Evolutionary conservation across 2,113 vertebrate species (phyloP).

Genomic region (Charadrius vociferus): DNA sequence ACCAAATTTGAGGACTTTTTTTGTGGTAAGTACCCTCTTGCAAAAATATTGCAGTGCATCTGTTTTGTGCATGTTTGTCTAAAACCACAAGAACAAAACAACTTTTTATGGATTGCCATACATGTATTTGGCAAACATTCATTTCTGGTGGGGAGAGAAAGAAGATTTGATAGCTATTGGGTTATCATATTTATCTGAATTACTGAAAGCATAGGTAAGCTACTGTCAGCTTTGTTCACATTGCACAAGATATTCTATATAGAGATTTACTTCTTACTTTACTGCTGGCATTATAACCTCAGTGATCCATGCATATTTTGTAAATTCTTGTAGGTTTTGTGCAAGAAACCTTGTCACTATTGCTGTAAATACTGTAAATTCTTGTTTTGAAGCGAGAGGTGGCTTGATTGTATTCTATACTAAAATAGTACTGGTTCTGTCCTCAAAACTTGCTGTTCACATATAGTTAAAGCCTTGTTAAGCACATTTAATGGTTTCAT

Average conservation of each 20-base stretch:
- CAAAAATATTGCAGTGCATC: not conserved
- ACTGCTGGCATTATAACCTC: not conserved
- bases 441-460: not conserved
- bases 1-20: not conserved
- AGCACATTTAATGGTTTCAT: not conserved
- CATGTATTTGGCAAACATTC: not conserved
- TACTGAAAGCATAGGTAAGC: not conserved
- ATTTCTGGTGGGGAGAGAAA: not conserved
- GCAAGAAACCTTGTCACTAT: not conserved
- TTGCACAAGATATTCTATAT: not conserved
- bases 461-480: not conserved
- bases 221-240: not conserved
- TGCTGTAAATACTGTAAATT: not conserved
- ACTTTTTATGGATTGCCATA: not conserved
- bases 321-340: not conserved
- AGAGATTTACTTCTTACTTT: not conserved
- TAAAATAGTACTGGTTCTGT: not conserved
- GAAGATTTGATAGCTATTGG: not conserved
- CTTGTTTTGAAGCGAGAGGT: conserved; percentile 5
- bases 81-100: not conserved
- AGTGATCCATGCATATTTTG: not conserved
- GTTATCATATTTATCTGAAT: not conserved
- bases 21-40: not conserved
- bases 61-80: not conserved
- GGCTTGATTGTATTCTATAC: not conserved